phyloP scores from a whole-genome alignment of 2,113 vertebrate species.

The Vulpes ferrilata region DNA sequence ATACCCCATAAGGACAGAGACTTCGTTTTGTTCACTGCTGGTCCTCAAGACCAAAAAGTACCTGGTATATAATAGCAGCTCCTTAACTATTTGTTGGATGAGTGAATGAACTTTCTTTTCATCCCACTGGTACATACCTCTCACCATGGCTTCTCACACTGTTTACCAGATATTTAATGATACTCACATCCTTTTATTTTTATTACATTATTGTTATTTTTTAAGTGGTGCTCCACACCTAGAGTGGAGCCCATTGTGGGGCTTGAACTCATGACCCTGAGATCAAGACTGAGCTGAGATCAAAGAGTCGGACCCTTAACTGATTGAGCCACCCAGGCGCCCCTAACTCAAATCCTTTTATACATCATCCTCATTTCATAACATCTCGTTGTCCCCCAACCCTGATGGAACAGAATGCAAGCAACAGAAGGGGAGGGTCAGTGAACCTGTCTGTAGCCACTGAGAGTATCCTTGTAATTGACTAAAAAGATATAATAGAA shows the following conservation, averaged over 20 bases:
- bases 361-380: not conserved
- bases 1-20: not conserved
- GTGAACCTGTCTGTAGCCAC: not conserved
- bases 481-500: conserved; percentile 45
- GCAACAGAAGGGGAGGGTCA: not conserved
- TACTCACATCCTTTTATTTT: not conserved
- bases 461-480: not conserved
- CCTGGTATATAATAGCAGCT: not conserved
- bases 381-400: not conserved
- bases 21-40: not conserved
- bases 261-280: not conserved
- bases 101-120: not conserved
- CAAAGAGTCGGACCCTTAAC: not conserved
- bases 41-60: not conserved
- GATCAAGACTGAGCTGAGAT: not conserved
- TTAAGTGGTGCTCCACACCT: not conserved
- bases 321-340: not conserved
- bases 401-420: not conserved
- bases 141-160: not conserved
- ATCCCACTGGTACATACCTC: not conserved
- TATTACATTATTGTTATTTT: not conserved
- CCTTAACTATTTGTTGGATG: not conserved
- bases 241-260: not conserved
- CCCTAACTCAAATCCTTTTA: not conserved
- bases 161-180: not conserved